Percentiles rank a stretch among this genome's conserved stretches.
phyloP scores from a whole-genome alignment of 2,113 vertebrate species.

The Pelvicachromis taeniatus region DNA sequence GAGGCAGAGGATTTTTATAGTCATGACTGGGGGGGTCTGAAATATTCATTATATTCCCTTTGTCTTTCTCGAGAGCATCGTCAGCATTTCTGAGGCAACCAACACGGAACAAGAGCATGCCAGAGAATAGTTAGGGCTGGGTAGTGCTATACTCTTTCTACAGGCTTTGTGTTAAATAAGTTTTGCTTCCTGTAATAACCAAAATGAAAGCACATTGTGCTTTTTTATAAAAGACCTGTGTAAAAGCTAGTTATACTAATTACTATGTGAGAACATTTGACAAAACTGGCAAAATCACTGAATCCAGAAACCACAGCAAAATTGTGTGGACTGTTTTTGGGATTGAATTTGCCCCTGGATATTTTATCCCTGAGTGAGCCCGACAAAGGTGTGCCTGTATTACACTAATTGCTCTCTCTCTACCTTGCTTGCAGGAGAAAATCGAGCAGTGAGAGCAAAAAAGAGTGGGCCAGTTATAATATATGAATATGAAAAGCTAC shows the following conservation, averaged over 20 bases:
- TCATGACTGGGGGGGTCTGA: neutral
- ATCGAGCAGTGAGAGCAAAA: neutral
- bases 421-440: neutral
- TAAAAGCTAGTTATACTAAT: neutral
- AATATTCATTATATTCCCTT: conserved; percentile 52
- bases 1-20: neutral
- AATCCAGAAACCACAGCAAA: neutral
- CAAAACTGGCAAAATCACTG: neutral
- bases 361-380: neutral
- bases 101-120: neutral
- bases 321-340: neutral
- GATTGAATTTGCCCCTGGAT: neutral
- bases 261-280: neutral
- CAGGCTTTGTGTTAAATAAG: neutral
- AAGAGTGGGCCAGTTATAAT: neutral
- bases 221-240: neutral
- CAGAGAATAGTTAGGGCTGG: neutral
- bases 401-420: neutral
- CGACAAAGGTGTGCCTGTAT: neutral
- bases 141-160: neutral
- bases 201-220: neutral
- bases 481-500: neutral
- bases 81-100: neutral
- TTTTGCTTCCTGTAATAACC: neutral
- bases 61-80: conserved; percentile 1